These are phyloP conservation scores for Dysmachus trigonus DNA, from an alignment of 2,888 invertebrate species.

Conservation along the genomic window DNA sequence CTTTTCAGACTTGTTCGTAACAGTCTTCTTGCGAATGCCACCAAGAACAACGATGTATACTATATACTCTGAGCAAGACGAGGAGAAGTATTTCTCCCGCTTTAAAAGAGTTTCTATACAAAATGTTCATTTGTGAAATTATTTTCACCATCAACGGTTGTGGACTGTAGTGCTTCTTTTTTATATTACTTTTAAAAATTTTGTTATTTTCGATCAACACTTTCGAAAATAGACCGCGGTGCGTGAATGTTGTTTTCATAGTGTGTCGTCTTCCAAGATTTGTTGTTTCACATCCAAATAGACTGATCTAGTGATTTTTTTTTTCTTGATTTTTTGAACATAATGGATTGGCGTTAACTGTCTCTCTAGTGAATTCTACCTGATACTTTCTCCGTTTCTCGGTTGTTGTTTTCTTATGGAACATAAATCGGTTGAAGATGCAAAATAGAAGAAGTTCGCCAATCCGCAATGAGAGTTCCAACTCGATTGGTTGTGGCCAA, in stretches of 20 bases:
- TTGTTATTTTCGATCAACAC: not conserved
- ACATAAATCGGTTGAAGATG: not conserved
- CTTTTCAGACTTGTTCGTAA: not conserved
- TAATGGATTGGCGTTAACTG: not conserved
- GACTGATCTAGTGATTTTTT: not conserved
- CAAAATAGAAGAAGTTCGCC: not conserved
- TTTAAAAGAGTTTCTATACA: not conserved
- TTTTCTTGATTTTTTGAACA: no score
- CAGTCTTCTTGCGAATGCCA: conserved; percentile 19
- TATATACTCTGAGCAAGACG: not conserved
- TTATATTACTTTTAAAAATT: not conserved
- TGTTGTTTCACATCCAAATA: not conserved
- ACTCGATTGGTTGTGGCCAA: not conserved
- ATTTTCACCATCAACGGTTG: not conserved
- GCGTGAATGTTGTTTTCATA: not conserved
- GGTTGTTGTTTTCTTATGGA: not conserved
- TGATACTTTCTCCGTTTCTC: not conserved
- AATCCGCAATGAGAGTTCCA: not conserved
- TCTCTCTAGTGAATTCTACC: not conserved
- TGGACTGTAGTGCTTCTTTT: not conserved
- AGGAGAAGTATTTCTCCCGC: not conserved
- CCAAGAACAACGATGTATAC: not conserved
- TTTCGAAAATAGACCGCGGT: not conserved
- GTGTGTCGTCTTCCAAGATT: not conserved
- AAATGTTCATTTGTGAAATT: not conserved